These are phyloP conservation scores for Cassiopea xamachana DNA, from an alignment of 30 jellyfish, hydroid and myxozoan species.

Conservation along the genomic window DNA sequence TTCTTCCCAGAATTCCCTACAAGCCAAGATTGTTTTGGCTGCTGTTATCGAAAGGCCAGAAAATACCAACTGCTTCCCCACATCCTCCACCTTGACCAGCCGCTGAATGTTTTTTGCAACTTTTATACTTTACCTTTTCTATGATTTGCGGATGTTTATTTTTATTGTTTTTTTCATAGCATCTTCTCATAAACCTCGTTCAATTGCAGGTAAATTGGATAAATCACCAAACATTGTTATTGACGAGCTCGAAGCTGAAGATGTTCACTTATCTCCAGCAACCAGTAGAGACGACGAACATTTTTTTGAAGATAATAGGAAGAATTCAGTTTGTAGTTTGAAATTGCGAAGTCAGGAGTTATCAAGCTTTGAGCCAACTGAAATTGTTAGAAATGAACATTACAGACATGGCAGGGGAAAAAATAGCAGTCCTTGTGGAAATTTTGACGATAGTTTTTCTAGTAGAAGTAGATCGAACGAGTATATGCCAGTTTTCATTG, in stretches of 20 bases:
- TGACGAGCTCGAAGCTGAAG: neutral
- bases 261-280: neutral
- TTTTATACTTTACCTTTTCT: no score
- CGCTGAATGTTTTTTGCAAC: no score
- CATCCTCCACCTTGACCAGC: no score
- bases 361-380: neutral
- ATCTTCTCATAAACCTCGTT: no score
- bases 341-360: neutral
- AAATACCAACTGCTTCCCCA: no score
- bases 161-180: no score
- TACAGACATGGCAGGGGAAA: neutral
- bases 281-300: neutral
- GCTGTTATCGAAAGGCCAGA: no score
- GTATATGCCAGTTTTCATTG: slow-evolving; percentile 16
- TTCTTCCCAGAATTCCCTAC: no score
- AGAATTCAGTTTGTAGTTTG: neutral
- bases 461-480: slow-evolving; percentile 1
- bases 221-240: neutral
- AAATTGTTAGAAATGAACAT: neutral
- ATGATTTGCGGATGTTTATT: no score
- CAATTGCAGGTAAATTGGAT: neutral
- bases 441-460: neutral
- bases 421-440: neutral
- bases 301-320: neutral
- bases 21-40: no score